Evolutionary conservation across 2,888 invertebrate genomes (phyloP).

Genomic region (Campopleginae sp.): DNA sequence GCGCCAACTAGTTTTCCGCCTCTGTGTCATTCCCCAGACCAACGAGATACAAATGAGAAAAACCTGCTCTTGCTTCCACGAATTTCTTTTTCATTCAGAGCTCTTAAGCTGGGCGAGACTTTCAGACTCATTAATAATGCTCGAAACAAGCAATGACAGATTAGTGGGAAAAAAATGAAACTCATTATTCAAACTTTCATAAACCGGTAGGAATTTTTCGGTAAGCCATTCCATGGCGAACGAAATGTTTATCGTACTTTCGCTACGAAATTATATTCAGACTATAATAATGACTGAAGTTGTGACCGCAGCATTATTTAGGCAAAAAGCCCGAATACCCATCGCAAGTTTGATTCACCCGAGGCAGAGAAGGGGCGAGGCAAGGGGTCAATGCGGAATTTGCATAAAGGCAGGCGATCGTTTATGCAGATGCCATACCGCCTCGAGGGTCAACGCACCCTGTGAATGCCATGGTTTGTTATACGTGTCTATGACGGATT

Average conservation of each 20-base stretch:
- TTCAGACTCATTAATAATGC: background rate
- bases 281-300: background rate
- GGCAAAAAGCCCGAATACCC: constrained; percentile 65
- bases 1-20: background rate
- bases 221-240: background rate
- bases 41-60: background rate
- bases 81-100: background rate
- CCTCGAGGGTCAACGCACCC: constrained; percentile 39
- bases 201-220: background rate
- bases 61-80: background rate
- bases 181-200: background rate
- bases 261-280: background rate
- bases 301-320: constrained; percentile 44
- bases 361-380: constrained; percentile 9
- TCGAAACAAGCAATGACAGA: background rate
- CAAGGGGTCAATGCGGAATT: constrained; percentile 70
- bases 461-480: constrained; percentile 7
- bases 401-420: constrained; percentile 68
- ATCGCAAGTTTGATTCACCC: constrained; percentile 59
- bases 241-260: background rate
- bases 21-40: background rate
- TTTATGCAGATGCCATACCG: constrained; percentile 66
- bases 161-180: background rate
- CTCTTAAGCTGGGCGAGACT: background rate
- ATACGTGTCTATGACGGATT: background rate